Evolutionary conservation across 2,888 invertebrate genomes (phyloP), one percentile per base, ranked within the genome.

Genomic region (Apamea monoglypha): DNA sequence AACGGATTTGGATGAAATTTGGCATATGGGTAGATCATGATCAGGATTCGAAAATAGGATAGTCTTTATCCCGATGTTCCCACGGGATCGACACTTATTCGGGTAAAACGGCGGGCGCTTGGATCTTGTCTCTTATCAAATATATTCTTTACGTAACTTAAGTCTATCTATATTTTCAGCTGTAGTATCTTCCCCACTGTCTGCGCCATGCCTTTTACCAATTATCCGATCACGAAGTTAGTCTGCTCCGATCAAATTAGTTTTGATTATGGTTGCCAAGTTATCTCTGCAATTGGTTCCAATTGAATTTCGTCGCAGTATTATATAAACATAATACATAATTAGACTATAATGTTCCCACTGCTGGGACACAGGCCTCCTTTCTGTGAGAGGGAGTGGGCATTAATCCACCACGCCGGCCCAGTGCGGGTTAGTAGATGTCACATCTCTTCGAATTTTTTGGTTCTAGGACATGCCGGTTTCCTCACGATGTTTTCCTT

Each of bases 271-370:
- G 16, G 59, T 81, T 81, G 25, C 44, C 69, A 64, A 72, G 56
- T 64, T 85, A 69, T 44, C n/a, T 64, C 16, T 76, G 59, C 81
- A 66, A 69, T 70, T 74, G 59, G 63, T 53, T 64, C 0, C 61
- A 64, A 74, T 67, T 81, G 36, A 74, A 76, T 73, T 67, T 56
- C 44, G 18, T 70, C 44, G 29, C 64, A 56, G 18, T 61, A n/a
- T 69, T 69, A 61, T 66, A 36, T 1, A 40, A 25, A n/a, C n/a
- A n/a, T n/a, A n/a, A n/a, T n/a, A n/a, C n/a, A n/a, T n/a, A n/a
- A n/a, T n/a, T n/a, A n/a, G n/a, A n/a, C n/a, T n/a, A n/a, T n/a
- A n/a, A n/a, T n/a, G n/a, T n/a, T n/a, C n/a, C n/a, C n/a, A n/a
- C n/a, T n/a, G n/a, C n/a, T n/a, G n/a, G n/a, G n/a, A n/a, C n/a